Evolutionary conservation across 2,113 vertebrate species (phyloP).

Genomic region (Antechinus flavipes): DNA sequence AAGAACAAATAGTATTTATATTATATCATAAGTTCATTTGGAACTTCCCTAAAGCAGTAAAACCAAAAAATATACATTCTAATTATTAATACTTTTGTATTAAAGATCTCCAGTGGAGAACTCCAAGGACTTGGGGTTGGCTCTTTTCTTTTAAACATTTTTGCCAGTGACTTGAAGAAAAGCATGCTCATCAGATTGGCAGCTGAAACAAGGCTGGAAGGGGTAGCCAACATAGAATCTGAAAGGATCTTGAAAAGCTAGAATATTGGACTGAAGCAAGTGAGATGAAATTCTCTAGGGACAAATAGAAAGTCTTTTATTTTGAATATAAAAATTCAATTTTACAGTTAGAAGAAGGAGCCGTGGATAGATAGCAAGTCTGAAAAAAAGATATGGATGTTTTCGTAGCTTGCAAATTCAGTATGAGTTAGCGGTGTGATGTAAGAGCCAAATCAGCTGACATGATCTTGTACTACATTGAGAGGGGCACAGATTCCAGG

Average conservation of each 20-base stretch:
- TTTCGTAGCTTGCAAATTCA: not conserved
- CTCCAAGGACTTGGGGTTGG: not conserved
- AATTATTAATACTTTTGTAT: not conserved
- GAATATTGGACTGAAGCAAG: not conserved
- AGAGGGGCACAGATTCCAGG: not conserved
- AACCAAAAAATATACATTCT: not conserved
- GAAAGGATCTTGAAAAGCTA: not conserved
- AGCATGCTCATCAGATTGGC: not conserved
- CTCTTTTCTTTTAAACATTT: not conserved
- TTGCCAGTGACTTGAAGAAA: not conserved
- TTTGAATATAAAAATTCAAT: not conserved
- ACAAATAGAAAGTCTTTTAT: not conserved
- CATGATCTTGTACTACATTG: not conserved
- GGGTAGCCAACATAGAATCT: not conserved
- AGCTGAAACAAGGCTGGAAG: not conserved
- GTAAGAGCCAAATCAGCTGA: not conserved
- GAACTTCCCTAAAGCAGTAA: not conserved
- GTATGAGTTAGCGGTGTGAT: not conserved
- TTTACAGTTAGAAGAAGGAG: not conserved
- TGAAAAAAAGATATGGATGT: not conserved
- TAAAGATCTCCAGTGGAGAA: not conserved
- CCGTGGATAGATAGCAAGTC: not conserved
- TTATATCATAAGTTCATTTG: not conserved
- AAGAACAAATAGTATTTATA: not conserved
- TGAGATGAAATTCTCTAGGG: not conserved